Evolutionary conservation across 2,888 invertebrate species (phyloP).

Genomic region (Drosophila mercatorum): DNA sequence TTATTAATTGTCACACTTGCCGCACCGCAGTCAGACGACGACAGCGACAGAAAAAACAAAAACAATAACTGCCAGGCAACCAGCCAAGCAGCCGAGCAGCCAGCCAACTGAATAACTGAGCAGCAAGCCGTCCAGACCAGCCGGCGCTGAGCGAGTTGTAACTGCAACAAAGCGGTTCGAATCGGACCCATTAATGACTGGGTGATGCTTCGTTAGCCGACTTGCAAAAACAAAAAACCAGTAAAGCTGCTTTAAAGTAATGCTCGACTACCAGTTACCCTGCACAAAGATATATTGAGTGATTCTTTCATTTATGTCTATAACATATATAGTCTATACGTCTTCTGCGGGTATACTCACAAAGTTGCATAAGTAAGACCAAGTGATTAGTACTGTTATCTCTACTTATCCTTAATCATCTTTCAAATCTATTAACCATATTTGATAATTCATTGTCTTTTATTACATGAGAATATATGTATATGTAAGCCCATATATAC

Average conservation of each 20-base stretch:
- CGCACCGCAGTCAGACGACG: conserved; percentile 11
- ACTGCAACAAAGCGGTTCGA: conserved; percentile 68
- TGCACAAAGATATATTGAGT: too few relatives aligned
- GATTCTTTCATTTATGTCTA: too few relatives aligned
- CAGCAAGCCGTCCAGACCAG: conserved; percentile 51
- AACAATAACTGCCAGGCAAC: conserved; percentile 20
- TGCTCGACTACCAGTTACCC: neutral
- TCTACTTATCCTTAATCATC: too few relatives aligned
- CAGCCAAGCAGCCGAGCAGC: conserved; percentile 1
- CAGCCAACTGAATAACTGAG: conserved; percentile 15
- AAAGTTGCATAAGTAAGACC: too few relatives aligned
- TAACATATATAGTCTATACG: too few relatives aligned
- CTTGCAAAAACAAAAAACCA: conserved; percentile 10
- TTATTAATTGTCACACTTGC: conserved; percentile 56
- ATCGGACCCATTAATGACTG: conserved; percentile 47
- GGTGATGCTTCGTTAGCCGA: conserved; percentile 32
- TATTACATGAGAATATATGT: too few relatives aligned
- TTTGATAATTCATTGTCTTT: too few relatives aligned
- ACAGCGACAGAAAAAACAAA: neutral
- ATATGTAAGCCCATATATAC: too few relatives aligned
- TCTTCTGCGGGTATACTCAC: too few relatives aligned
- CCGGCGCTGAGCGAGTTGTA: conserved; percentile 66
- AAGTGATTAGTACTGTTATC: too few relatives aligned
- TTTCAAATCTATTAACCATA: too few relatives aligned
- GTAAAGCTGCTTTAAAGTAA: neutral